phyloP scores from a whole-genome alignment of 2,888 invertebrate species.

The Thalpophila matura region DNA sequence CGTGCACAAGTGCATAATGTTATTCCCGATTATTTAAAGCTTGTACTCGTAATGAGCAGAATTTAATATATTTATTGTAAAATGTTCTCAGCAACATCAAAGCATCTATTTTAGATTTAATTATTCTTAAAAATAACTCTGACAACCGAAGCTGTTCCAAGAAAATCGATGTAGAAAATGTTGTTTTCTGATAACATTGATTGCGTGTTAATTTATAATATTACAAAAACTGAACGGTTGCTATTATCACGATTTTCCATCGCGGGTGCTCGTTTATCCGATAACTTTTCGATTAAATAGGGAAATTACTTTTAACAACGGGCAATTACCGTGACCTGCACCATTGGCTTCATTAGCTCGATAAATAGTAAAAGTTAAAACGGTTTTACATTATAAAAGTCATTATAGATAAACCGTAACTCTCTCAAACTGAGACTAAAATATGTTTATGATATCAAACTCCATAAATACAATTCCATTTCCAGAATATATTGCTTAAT shows the following conservation, averaged over 20 bases:
- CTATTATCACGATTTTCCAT: constrained; percentile 40
- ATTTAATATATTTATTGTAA: constrained; percentile 19
- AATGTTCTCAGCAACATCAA: constrained; percentile 24
- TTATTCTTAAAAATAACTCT: constrained; percentile 18
- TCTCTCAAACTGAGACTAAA: not conserved
- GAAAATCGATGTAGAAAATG: constrained; percentile 7
- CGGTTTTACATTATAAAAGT: constrained; percentile 18
- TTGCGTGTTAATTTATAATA: constrained; percentile 43
- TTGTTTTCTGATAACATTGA: constrained; percentile 12
- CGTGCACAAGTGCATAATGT: constrained; percentile 1
- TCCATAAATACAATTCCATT: constrained; percentile 5
- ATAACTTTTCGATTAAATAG: constrained; percentile 47
- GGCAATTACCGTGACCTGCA: constrained; percentile 46
- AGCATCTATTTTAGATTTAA: constrained; percentile 34
- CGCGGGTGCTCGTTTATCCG: constrained; percentile 31
- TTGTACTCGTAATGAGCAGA: not conserved
- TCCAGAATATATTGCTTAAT: constrained; percentile 20
- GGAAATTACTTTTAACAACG: constrained; percentile 56
- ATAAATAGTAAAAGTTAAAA: constrained; percentile 41
- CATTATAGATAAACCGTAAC: not conserved
- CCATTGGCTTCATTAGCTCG: constrained; percentile 38
- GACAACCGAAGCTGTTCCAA: constrained; percentile 1
- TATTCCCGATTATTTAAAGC: not conserved
- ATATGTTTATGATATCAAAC: constrained; percentile 6
- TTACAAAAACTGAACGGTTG: constrained; percentile 14